These are phyloP conservation scores for Scylla paramamosain DNA, from an alignment of 1,140 invertebrate species.

Conservation along the genomic window DNA sequence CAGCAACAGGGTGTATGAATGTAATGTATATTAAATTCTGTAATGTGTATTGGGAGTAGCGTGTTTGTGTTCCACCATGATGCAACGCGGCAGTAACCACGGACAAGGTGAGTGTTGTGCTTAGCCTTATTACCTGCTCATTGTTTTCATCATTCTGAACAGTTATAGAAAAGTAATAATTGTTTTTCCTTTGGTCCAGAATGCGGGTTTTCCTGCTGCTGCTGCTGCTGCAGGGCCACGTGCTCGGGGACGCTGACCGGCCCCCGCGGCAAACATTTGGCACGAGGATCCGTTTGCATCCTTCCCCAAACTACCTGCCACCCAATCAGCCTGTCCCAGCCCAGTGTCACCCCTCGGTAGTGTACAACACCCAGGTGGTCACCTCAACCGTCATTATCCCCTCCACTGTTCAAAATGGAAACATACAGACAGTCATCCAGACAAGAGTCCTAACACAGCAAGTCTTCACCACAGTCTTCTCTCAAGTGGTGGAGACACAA, in stretches of 20 bases:
- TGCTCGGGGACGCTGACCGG: constrained; percentile 29
- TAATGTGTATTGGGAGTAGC: neutral
- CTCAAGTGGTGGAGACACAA: constrained; percentile 46
- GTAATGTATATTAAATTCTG: neutral
- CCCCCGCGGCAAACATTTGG: constrained; percentile 39
- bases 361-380: constrained; percentile 38
- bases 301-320: constrained; percentile 47
- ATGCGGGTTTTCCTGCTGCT: constrained; percentile 52
- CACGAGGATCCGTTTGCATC: constrained; percentile 33
- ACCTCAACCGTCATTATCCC: constrained; percentile 61
- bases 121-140: neutral
- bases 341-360: neutral
- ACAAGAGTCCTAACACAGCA: constrained; percentile 48
- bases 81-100: neutral
- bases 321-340: neutral
- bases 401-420: constrained; percentile 54
- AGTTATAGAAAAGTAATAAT: neutral
- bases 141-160: neutral
- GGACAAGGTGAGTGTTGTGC: neutral
- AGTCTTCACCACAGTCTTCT: constrained; percentile 55
- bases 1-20: neutral
- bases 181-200: constrained; percentile 45
- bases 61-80: neutral
- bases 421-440: constrained; percentile 48
- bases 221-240: constrained; percentile 30